Evolutionary conservation across 2,797 vertebrate genomes (phyloP).

Genomic region (Anolis apletophallus): DNA sequence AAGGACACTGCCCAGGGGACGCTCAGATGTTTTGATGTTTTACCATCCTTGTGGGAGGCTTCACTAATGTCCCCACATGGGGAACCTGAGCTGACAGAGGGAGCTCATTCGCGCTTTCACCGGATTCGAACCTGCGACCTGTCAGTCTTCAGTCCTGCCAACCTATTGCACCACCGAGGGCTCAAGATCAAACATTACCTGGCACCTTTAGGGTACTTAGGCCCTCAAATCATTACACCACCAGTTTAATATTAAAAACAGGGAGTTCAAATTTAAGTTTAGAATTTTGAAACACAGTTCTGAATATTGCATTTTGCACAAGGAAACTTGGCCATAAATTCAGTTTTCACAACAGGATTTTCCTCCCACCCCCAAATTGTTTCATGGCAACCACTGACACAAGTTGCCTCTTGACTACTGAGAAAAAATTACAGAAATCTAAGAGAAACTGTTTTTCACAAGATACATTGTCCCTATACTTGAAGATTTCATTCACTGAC

Average conservation of each 20-base stretch:
- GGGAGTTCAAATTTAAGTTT: background rate
- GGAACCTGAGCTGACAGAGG: too few species aligned
- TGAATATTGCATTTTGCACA: background rate
- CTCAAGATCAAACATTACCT: too few species aligned
- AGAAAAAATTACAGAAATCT: background rate
- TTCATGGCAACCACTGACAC: background rate
- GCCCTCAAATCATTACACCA: background rate
- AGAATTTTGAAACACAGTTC: background rate
- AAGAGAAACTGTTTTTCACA: background rate
- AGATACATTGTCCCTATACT: background rate
- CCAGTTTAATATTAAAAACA: background rate
- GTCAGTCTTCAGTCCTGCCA: too few species aligned
- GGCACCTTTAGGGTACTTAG: too few species aligned
- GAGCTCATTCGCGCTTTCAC: too few species aligned
- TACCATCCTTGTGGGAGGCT: too few species aligned
- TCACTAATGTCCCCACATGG: too few species aligned
- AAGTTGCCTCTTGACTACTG: background rate
- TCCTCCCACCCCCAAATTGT: background rate
- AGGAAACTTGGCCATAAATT: background rate
- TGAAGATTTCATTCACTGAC: background rate
- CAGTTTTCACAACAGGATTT: background rate
- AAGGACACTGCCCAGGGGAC: too few species aligned
- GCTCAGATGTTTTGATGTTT: too few species aligned
- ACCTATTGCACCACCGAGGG: too few species aligned
- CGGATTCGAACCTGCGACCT: too few species aligned